phyloP scores from a whole-genome alignment of 2,113 vertebrate genomes.

The Scomber colias region DNA sequence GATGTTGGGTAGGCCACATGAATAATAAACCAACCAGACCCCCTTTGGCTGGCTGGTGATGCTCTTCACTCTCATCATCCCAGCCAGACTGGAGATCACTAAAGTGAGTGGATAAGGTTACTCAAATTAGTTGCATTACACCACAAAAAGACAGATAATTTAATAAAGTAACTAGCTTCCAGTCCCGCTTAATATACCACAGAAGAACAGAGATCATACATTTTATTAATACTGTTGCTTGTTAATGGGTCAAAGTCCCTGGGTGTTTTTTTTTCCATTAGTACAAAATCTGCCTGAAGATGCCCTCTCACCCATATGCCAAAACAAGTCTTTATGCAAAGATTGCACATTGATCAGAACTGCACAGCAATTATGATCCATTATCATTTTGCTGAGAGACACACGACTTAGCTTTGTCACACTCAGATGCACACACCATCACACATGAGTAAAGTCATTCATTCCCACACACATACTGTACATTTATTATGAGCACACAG shows the following conservation, averaged over 20 bases:
- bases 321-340: conserved; percentile 36
- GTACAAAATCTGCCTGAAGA: conserved; percentile 40
- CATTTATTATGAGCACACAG: background rate
- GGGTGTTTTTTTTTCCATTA: background rate
- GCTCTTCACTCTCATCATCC: conserved; percentile 66
- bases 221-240: conserved; percentile 21
- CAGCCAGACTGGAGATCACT: conserved; percentile 41
- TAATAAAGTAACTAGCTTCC: conserved; percentile 28
- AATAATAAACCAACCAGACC: conserved; percentile 80
- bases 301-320: conserved; percentile 1
- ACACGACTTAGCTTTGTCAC: conserved; percentile 58
- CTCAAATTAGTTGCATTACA: conserved; percentile 43
- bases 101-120: conserved; percentile 27
- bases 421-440: conserved; percentile 47
- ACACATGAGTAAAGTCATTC: conserved; percentile 26
- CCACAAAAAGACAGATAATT: conserved; percentile 39
- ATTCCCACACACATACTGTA: background rate
- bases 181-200: conserved; percentile 21
- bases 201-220: conserved; percentile 1
- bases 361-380: conserved; percentile 59
- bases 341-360: conserved; percentile 56
- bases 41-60: conserved; percentile 73
- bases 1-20: conserved; percentile 73
- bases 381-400: conserved; percentile 62
- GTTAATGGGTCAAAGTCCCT: background rate